Evolutionary conservation across 2,797 vertebrate genomes (phyloP).

Genomic region (Hypotaenidia philippensis): DNA sequence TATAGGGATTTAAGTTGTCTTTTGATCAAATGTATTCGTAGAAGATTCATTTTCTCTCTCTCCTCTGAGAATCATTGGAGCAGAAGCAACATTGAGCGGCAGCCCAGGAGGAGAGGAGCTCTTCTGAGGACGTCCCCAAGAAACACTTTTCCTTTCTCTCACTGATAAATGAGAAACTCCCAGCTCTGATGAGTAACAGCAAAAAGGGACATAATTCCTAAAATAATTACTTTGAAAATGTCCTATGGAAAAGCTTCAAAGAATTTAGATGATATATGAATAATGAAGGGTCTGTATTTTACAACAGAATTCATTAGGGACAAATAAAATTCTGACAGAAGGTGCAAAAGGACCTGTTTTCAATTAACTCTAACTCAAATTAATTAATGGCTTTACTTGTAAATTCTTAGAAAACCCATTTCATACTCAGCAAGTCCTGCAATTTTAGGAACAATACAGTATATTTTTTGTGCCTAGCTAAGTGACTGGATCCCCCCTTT

Average conservation of each 20-base stretch:
- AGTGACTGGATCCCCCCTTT: background rate
- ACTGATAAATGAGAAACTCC: background rate
- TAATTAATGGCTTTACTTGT: constrained; percentile 52
- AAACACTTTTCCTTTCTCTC: background rate
- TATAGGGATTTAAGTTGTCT: background rate
- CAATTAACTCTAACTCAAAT: constrained; percentile 59
- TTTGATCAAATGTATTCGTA: background rate
- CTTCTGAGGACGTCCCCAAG: background rate
- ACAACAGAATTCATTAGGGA: constrained; percentile 28
- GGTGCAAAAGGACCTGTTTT: constrained; percentile 43
- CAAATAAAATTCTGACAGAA: constrained; percentile 53
- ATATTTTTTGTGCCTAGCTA: constrained; percentile 5
- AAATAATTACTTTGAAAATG: constrained; percentile 52
- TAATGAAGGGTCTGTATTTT: constrained; percentile 49
- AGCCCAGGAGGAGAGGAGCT: background rate
- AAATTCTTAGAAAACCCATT: constrained; percentile 51
- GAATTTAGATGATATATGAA: constrained; percentile 35
- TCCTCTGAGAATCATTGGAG: background rate
- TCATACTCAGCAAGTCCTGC: background rate
- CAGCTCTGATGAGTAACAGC: constrained; percentile 3
- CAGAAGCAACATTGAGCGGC: rapidly evolving
- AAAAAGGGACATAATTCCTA: constrained; percentile 27
- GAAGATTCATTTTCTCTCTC: background rate
- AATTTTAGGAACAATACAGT: constrained; percentile 20
- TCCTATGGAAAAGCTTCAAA: constrained; percentile 22